Percentiles rank a stretch among this genome's conserved stretches.
Conservation (phyloP, 2,113 vertebrate genomes). For the Uria aalge region DNA sequence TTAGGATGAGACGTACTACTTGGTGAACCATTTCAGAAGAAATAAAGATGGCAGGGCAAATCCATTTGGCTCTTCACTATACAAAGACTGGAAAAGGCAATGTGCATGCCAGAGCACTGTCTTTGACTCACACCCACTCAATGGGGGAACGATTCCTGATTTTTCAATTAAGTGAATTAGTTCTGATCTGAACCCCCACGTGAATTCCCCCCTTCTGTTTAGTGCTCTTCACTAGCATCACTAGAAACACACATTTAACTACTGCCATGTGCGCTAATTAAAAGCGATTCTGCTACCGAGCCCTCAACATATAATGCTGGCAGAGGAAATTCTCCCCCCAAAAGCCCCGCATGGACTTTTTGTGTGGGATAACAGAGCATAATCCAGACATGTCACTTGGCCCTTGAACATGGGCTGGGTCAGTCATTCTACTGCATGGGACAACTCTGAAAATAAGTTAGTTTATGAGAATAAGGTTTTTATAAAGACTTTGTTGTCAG, state of each 20-base stretch:
- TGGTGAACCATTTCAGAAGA: neutral
- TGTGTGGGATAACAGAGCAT: neutral
- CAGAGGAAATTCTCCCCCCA: neutral
- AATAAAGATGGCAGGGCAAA: neutral
- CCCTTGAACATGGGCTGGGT: neutral
- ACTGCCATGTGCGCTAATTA: neutral
- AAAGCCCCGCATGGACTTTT: rapidly evolving
- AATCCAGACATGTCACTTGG: neutral
- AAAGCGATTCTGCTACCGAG: neutral
- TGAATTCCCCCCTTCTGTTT: neutral
- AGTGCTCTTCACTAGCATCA: neutral
- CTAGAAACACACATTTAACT: neutral
- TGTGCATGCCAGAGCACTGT: neutral
- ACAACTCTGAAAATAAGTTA: neutral
- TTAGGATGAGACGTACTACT: neutral
- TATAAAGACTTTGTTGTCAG: neutral
- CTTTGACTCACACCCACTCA: neutral
- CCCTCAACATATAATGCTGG: rapidly evolving
- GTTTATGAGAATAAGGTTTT: neutral
- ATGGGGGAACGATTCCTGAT: neutral
- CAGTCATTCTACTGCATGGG: neutral
- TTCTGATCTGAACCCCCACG: neutral
- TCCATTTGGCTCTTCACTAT: neutral
- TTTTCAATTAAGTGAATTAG: neutral
- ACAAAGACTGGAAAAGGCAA: neutral